phyloP scores from a whole-genome alignment of 2,888 invertebrate species.

The Noctua comes region DNA sequence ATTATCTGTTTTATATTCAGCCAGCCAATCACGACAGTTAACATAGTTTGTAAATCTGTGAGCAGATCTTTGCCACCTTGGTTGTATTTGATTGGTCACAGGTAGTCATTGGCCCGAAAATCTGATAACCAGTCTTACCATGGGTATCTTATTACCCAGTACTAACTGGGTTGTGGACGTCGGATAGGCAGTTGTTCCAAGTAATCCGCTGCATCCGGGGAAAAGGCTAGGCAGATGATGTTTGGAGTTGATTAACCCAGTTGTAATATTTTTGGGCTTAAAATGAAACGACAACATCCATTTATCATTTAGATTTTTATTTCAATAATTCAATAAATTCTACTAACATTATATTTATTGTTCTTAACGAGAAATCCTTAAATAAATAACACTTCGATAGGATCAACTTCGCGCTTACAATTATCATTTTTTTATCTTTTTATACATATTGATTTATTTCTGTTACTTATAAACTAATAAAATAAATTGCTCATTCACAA shows the following conservation, averaged over 20 bases:
- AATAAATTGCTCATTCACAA: constrained; percentile 73
- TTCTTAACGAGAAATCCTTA: constrained; percentile 68
- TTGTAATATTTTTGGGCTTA: background rate
- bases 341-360: constrained; percentile 73
- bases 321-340: constrained; percentile 80
- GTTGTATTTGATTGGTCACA: background rate
- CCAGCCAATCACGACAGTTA: background rate
- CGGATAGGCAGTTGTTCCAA: too few relatives aligned
- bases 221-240: too few relatives aligned
- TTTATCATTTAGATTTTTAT: constrained; percentile 66
- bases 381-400: constrained; percentile 76
- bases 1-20: background rate
- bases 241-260: background rate
- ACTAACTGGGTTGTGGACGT: too few relatives aligned
- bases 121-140: too few relatives aligned
- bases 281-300: constrained; percentile 24
- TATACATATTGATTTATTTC: constrained; percentile 49
- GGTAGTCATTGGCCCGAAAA: too few relatives aligned
- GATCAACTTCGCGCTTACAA: constrained; percentile 67
- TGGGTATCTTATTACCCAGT: too few relatives aligned
- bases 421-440: constrained; percentile 51
- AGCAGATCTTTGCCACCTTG: too few relatives aligned
- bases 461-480: constrained; percentile 62
- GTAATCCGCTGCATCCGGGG: too few relatives aligned
- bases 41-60: background rate